Base-by-base conservation (phyloP, 2,888 invertebrate species). In the Apamea monoglypha region DNA sequence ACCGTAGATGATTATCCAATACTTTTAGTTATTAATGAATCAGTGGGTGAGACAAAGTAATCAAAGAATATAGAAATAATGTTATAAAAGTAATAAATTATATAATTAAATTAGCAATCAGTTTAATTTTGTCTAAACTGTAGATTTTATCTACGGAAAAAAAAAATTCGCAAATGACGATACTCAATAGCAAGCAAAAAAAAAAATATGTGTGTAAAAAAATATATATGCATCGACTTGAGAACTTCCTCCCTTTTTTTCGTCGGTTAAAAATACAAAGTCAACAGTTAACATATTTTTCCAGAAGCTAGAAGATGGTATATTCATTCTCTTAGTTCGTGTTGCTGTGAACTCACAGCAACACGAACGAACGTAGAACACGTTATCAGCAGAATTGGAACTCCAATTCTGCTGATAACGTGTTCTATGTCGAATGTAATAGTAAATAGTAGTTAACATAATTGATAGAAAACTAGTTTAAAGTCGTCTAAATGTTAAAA, bases 391-490 rank as follows among this genome's bases (percentile, higher is more conserved):
- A n/a, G n/a, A n/a, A n/a, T n/a, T n/a, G n/a, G n/a, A n/a, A n/a
- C 66, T 56, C 2, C 12, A 78, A 56, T 80, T 59, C 16, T 0
- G 36, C 29, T 76, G 83, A 76, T 61, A 82, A 68, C n/a, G 40
- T 2, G 16, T 76, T 32, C 14, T 47, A 67, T 2, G 40, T 7
- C 4, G 68, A 61, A 16, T 47, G 53, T 44, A 68, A 36, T 53
- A 25, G 0, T 14, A 40, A 72, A 64, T 6, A 16, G 5, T 18
- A 18, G 7, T 16, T 36, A 36, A 29, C 1, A 6, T n/a, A 21
- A n/a, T 82, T 66, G 61, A 83, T 83, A 76, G 16, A n/a, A 76
- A 76, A 80, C 68, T 29, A 63, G 61, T 80, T 76, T 56, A 16
- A 29, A 25, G 61, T 77, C 18, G 18, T 83, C 16, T 83, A 36